phyloP scores from a whole-genome alignment of 2,113 vertebrate species.

The Nematolebias whitei region DNA sequence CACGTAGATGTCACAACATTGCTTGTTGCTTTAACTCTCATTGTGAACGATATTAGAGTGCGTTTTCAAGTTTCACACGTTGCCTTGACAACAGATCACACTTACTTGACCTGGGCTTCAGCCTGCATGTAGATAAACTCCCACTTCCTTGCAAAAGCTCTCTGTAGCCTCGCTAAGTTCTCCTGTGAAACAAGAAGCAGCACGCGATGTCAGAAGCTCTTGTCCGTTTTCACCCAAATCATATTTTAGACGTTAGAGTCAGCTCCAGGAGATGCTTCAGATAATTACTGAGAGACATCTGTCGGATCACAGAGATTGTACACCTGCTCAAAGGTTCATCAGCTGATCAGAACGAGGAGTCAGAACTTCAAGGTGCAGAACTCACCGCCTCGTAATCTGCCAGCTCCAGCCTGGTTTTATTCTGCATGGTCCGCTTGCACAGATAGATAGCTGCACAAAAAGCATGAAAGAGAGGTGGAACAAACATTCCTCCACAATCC shows the following conservation, averaged over 20 bases:
- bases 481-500: background rate
- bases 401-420: constrained; percentile 97
- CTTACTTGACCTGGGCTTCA: constrained; percentile 99
- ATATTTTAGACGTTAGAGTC: background rate
- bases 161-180: constrained; percentile 95
- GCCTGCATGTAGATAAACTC: constrained; percentile 99
- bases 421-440: constrained; percentile 99
- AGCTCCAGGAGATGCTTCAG: background rate
- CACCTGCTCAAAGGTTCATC: constrained; percentile 16
- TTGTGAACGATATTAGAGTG: constrained; percentile 8
- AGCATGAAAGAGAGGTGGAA: constrained; percentile 21
- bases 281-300: background rate
- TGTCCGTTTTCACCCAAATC: background rate
- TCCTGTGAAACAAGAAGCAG: constrained; percentile 82
- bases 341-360: constrained; percentile 36
- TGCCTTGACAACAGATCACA: constrained; percentile 66
- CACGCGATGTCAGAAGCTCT: background rate
- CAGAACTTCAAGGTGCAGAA: constrained; percentile 44
- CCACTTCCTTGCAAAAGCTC: constrained; percentile 98
- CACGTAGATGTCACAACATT: background rate
- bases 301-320: constrained; percentile 22
- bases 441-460: constrained; percentile 91
- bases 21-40: constrained; percentile 7
- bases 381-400: constrained; percentile 98
- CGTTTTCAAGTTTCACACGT: constrained; percentile 29